These are phyloP conservation scores for Drosophila baimaii DNA, from an alignment of 1,140 invertebrate genomes.

Conservation along the genomic window DNA sequence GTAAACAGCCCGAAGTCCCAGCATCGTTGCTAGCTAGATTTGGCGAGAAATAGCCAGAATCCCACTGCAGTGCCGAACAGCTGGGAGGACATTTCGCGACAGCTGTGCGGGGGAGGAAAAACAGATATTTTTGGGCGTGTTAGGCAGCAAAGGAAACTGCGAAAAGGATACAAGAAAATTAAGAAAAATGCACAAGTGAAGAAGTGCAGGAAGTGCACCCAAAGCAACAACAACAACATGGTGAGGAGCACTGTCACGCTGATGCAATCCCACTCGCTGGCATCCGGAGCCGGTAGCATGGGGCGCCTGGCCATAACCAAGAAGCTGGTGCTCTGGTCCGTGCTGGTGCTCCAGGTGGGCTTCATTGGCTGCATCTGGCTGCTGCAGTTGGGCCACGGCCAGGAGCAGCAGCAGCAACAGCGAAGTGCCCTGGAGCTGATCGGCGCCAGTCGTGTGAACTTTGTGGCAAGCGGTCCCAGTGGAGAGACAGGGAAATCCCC, in stretches of 20 bases:
- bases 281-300: slow-evolving; percentile 8
- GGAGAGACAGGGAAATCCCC: background rate
- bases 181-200: slow-evolving; percentile 24
- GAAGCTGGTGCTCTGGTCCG: slow-evolving; percentile 71
- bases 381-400: slow-evolving; percentile 51
- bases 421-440: slow-evolving; percentile 7
- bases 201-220: slow-evolving; percentile 2
- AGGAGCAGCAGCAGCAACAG: slow-evolving; percentile 33
- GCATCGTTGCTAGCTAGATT: background rate
- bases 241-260: slow-evolving; percentile 34
- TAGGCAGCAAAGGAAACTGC: slow-evolving; percentile 30
- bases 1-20: background rate
- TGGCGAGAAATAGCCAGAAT: slow-evolving; percentile 7
- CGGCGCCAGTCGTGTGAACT: slow-evolving; percentile 46
- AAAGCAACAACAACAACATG: slow-evolving; percentile 46
- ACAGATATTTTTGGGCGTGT: slow-evolving; percentile 66
- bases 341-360: slow-evolving; percentile 69
- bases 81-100: slow-evolving; percentile 37
- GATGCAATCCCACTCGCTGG: slow-evolving; percentile 7
- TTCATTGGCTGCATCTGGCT: slow-evolving; percentile 78
- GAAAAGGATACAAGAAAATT: slow-evolving; percentile 11
- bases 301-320: slow-evolving; percentile 64
- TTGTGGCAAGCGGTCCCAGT: slow-evolving; percentile 25
- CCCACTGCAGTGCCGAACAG: slow-evolving; percentile 17
- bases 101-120: slow-evolving; percentile 60